Evolutionary conservation across 1,140 invertebrate genomes (phyloP).

Genomic region (Chlorops oryzae): DNA sequence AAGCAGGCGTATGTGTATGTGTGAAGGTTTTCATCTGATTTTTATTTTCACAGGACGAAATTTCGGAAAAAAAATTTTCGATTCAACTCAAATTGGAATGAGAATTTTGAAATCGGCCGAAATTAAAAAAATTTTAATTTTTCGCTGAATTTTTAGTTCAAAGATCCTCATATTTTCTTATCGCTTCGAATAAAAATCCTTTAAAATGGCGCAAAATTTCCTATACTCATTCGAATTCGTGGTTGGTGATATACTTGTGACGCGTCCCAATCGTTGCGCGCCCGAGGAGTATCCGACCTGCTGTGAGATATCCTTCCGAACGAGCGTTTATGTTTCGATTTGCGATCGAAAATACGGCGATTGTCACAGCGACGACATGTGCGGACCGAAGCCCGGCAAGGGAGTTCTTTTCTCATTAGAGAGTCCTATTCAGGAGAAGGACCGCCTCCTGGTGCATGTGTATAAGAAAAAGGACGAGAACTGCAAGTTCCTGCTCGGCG

Average conservation of each 20-base stretch:
- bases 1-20: too few species aligned
- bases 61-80: too few species aligned
- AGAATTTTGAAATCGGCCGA: too few species aligned
- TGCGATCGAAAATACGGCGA: slow-evolving; percentile 40
- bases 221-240: slow-evolving; percentile 45
- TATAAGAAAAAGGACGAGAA: slow-evolving; percentile 42
- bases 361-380: slow-evolving; percentile 28
- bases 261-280: slow-evolving; percentile 36
- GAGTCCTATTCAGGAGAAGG: slow-evolving; percentile 32
- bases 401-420: slow-evolving; percentile 40
- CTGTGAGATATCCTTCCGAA: slow-evolving; percentile 36
- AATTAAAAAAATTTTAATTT: too few species aligned
- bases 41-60: too few species aligned
- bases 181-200: too few species aligned
- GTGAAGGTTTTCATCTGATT: too few species aligned
- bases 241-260: slow-evolving; percentile 39
- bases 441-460: slow-evolving; percentile 34
- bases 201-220: slow-evolving; percentile 31
- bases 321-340: slow-evolving; percentile 31
- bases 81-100: too few species aligned
- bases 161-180: too few species aligned
- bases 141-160: too few species aligned
- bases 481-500: slow-evolving; percentile 40
- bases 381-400: slow-evolving; percentile 36
- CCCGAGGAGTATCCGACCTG: slow-evolving; percentile 42